Evolutionary conservation across 2,113 vertebrate genomes (phyloP), one percentile per base, ranked within the genome.

Genomic region (Artemisiospiza belli): DNA sequence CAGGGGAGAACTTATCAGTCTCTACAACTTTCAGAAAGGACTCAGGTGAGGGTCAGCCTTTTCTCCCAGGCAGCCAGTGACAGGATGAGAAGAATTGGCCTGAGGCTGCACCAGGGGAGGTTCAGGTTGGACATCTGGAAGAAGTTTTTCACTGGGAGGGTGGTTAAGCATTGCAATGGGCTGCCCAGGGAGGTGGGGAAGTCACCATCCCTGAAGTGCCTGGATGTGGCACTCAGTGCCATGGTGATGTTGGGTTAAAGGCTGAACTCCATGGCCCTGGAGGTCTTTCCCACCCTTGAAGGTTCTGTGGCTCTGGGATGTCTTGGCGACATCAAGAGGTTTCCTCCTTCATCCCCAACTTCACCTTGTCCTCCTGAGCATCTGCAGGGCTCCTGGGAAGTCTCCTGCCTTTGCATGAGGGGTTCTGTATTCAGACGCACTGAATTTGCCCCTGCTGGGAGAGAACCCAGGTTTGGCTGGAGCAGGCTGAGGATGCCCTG

Each of bases 391-490:
- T 89, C 31, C 37, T 15, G 17, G 28, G 49, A 83, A 24, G 8
- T 66, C 57, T 85, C 25, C 33, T 46, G 86, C 18, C 75, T 74
- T 82, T 4, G 3, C 17, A 15, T 3, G 5, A 83, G 16, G 39
- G 14, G 12, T 76, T n/a, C 25, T 51, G 15, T 43, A 3, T 5
- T 11, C 55, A 84, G 64, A 70, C 74, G 41, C 17, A 8, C n/a
- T 1, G 2, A 23, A 10, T 46, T 70, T 63, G 52, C 12, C n/a
- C 30, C 30, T 2, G 1, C 27, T 5, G 5, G 16, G 27, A 69
- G 12, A 74, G 44, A 5, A 13, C 1, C 0, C 1, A 1, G 19
- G 0, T 69, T 84, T 31, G 33, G 43, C 44, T 1, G 5, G 66
- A 54, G 13, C 35, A 76, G 63, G 44, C 77, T 69, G 59, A 49